Evolutionary conservation across 2,797 vertebrate genomes (phyloP).

Genomic region (Aratinga solstitialis): DNA sequence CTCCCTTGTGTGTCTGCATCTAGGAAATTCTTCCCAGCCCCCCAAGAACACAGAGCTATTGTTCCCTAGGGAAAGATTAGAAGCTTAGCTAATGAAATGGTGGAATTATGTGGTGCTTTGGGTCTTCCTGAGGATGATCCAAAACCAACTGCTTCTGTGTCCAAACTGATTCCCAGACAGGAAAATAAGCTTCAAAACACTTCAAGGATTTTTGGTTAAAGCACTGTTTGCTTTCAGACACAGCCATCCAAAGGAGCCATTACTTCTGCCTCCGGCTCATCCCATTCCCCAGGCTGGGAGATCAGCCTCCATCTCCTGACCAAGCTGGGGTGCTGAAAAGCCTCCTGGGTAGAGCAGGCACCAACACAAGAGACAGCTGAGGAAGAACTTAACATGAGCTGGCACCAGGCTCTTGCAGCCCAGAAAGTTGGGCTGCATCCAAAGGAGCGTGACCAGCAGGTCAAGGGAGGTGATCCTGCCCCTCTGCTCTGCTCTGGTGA

Average conservation of each 20-base stretch:
- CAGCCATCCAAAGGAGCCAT: neutral
- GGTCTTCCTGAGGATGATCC: neutral
- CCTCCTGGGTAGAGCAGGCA: neutral
- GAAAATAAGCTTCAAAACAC: neutral
- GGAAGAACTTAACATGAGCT: neutral
- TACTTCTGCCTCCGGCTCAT: neutral
- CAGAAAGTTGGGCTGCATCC: no score
- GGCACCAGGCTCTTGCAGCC: no score
- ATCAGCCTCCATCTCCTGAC: neutral
- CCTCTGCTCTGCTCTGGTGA: no score
- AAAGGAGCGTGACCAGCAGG: no score
- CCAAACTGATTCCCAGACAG: neutral
- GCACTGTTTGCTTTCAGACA: neutral
- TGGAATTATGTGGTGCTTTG: neutral
- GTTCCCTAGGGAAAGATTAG: neutral
- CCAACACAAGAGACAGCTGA: neutral
- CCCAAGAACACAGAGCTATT: neutral
- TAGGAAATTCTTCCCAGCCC: neutral
- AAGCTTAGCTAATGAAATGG: neutral
- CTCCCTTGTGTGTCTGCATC: neutral
- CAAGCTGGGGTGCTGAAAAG: neutral
- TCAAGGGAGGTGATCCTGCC: no score
- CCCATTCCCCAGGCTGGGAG: neutral
- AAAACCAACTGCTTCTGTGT: neutral
- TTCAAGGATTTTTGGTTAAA: neutral